Base-by-base conservation (phyloP, 2,797 vertebrate genomes). In the Todus mexicanus region DNA sequence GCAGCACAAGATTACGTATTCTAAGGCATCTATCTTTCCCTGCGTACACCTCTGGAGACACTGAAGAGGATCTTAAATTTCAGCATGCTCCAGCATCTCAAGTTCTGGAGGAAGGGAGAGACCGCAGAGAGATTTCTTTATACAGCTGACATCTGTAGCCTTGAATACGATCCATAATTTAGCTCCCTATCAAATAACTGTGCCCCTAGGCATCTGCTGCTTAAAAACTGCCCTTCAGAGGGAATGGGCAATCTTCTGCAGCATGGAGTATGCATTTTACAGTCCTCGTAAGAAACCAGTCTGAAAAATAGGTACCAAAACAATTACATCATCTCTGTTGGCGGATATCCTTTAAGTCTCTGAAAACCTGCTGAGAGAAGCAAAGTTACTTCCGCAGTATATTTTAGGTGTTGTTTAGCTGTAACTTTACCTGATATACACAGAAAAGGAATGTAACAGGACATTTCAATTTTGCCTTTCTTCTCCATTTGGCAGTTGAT, bases 381-480 rank as follows among this genome's bases (percentile, higher is more conserved):
- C 54, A 56, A 69, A 68, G 57, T 71, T 68, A 20, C 13, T 81
- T 77, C 81, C 70, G 42, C n/a, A 25, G 14, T 50, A 25, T n/a
- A 69, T 92, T 89, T 92, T 9, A 64, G 56, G 80, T 2, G 3
- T 47, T 29, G 7, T 66, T 87, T 81, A 78, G 51, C 63, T 75
- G 10, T 68, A 87, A 77, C n/a, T 90, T 81, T 54, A 47, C 17
- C 29, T 75, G 45, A 54, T 68, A 56, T 15, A 53, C 43, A 45
- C 38, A 87, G 77, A 89, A 92, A 78, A 85, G 56, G 37, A 77
- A 60, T 71, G 23, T 27, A 59, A 63, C 13, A 21, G 23, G 15
- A n/a, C 63, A 71, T 86, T 94, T 94, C 26, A 87, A 6, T 91
- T 94, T 63, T 85, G 33, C 37, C 47, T 90, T 93, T 89, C 26